Base-by-base conservation (phyloP, 2,797 vertebrate genomes). In the Ficedula albicollis region DNA sequence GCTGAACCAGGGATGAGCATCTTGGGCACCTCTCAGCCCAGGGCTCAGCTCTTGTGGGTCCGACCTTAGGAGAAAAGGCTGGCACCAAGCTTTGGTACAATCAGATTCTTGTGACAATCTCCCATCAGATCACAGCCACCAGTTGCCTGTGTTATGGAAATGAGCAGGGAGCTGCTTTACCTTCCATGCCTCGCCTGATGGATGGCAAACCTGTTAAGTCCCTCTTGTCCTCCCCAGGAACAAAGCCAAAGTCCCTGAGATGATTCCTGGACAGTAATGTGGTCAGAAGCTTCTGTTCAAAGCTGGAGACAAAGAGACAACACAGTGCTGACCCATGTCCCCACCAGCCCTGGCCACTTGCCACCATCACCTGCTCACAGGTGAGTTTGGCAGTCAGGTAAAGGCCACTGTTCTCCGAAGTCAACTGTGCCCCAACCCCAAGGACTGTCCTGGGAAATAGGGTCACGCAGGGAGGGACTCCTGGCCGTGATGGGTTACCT, bases 61-160 rank as follows among this genome's bases (percentile, higher is more conserved):
- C 67, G 79, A 0, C n/a, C 44, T 21, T 18, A 34, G 46, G 4
- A 59, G 30, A 39, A 54, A 25, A 6, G 6, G 56, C 36, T 4
- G 2, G 49, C 27, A 39, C 41, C 36, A 32, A n/a, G 36, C 15
- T 46, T 13, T 67, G 60, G n/a, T 60, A 67, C 46, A 2, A 5
- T 39, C 77, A 54, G 6, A 30, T 26, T 16, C 59, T 32, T 8
- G 38, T 51, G 76, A 3, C n/a, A 51, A 13, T 7, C 15, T 58
- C 58, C 36, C 43, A 7, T 8, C n/a, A 11, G 30, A 15, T 11
- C 54, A 26, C 16, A 73, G 36, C 36, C 0, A 0, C 18, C 59
- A 13, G 23, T 4, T n/a, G 6, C 29, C 44, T 6, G 11, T 41
- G 60, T 29, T 27, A 1, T 21, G 36, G 70, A n/a, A n/a, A 38